These are phyloP conservation scores for Eulemur rufifrons DNA, from an alignment of 2,113 vertebrate genomes.

Conservation along the genomic window DNA sequence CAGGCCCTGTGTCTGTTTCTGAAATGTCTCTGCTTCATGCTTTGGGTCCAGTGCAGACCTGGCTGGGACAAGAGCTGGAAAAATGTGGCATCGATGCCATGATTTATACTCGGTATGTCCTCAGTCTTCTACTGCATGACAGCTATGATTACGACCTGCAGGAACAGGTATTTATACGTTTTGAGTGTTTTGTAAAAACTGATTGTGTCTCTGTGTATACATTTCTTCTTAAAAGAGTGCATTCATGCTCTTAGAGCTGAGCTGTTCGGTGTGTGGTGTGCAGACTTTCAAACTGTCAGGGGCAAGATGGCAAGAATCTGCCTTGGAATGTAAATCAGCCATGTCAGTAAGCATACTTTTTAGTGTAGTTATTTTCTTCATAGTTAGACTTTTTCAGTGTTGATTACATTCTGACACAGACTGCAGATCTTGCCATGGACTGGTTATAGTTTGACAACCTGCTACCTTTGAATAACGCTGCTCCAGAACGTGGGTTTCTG, in stretches of 20 bases:
- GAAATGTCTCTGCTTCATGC: conserved; percentile 99
- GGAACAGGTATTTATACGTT: conserved; percentile 93
- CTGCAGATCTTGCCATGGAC: neutral
- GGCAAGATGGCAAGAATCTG: neutral
- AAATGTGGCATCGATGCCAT: conserved; percentile 99
- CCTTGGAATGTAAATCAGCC: neutral
- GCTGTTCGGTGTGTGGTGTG: neutral
- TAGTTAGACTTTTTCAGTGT: neutral
- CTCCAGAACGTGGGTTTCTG: neutral
- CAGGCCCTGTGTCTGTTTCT: conserved; percentile 90
- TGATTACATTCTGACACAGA: neutral
- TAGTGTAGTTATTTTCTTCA: no score
- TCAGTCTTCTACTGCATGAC: conserved; percentile 99
- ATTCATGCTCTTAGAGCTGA: conserved; percentile 22
- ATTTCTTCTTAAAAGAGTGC: neutral
- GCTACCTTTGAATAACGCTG: neutral
- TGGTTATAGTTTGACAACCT: no score
- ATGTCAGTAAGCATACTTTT: fast-evolving
- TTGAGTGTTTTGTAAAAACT: conserved; percentile 71
- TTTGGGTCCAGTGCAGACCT: conserved; percentile 98
- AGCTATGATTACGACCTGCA: conserved; percentile 98
- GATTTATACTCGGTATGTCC: conserved; percentile 99
- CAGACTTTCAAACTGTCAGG: fast-evolving
- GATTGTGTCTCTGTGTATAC: conserved; percentile 63
- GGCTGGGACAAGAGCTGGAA: conserved; percentile 99